Evolutionary conservation across 2,797 vertebrate genomes (phyloP).

Genomic region (Lagorchestes hirsutus): DNA sequence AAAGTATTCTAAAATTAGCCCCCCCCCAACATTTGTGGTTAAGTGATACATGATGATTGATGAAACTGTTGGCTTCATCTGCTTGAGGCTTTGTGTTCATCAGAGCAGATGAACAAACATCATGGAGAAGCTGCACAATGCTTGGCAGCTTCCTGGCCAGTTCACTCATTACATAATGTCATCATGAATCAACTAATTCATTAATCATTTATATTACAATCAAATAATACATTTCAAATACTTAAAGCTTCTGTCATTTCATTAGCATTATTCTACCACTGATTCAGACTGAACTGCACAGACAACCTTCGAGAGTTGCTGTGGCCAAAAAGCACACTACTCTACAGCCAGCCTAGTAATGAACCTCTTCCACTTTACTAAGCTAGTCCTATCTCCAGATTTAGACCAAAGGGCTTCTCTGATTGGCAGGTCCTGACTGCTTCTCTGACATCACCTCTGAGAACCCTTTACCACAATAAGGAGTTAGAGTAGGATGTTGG

Average conservation of each 20-base stretch:
- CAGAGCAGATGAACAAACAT: neutral
- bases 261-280: neutral
- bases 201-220: slow-evolving; percentile 41
- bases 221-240: slow-evolving; percentile 32
- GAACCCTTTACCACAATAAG: neutral
- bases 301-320: neutral
- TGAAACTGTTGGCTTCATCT: slow-evolving; percentile 41
- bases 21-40: slow-evolving; percentile 28
- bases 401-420: neutral
- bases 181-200: slow-evolving; percentile 38
- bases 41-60: slow-evolving; percentile 39
- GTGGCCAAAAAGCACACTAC: neutral
- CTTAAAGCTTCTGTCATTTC: neutral
- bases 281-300: neutral
- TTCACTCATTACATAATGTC: slow-evolving; percentile 1
- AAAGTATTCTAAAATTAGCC: slow-evolving; percentile 34
- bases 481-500: neutral
- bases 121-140: slow-evolving; percentile 24
- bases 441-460: neutral
- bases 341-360: neutral
- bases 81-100: slow-evolving; percentile 40
- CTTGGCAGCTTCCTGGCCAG: slow-evolving; percentile 28
- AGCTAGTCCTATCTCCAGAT: neutral
- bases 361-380: neutral
- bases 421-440: neutral